These are phyloP conservation scores for Drosophila monieri DNA, from an alignment of 2,888 invertebrate species.

Conservation along the genomic window DNA sequence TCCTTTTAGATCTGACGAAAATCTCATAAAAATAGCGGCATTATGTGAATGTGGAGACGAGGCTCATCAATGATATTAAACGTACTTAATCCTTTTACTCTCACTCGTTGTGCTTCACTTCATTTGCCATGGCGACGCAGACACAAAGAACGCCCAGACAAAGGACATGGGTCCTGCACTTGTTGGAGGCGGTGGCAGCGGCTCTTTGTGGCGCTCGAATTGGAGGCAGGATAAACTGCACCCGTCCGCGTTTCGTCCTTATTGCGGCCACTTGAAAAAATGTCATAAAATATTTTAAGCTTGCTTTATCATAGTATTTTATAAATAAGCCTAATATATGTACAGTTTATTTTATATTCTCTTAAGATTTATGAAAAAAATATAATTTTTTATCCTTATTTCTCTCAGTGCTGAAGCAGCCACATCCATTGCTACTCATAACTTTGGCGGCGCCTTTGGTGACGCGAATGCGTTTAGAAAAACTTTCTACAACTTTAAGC, in stretches of 20 bases:
- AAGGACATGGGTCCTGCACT: conserved; percentile 38
- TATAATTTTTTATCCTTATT: conserved; percentile 4
- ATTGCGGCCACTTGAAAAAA: neutral
- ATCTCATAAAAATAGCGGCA: conserved; percentile 51
- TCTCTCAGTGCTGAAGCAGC: conserved; percentile 20
- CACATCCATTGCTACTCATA: conserved; percentile 68
- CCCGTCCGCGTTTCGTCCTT: neutral
- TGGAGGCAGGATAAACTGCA: conserved; percentile 35
- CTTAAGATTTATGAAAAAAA: neutral
- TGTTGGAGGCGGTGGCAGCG: conserved; percentile 15
- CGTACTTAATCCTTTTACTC: conserved; percentile 77
- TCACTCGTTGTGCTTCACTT: conserved; percentile 62
- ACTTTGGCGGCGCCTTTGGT: conserved; percentile 77
- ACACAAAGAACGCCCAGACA: conserved; percentile 12
- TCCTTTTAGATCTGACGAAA: conserved; percentile 39
- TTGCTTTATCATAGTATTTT: neutral
- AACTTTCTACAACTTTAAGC: conserved; percentile 80
- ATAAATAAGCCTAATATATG: neutral
- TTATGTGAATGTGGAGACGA: conserved; percentile 6
- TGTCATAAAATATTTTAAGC: neutral
- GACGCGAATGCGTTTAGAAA: conserved; percentile 80
- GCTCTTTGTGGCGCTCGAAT: conserved; percentile 27
- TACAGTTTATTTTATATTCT: neutral
- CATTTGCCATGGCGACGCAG: conserved; percentile 45
- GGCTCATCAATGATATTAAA: conserved; percentile 78